Base-by-base conservation (phyloP, 2,888 invertebrate species). In the Macrophya annulata region DNA sequence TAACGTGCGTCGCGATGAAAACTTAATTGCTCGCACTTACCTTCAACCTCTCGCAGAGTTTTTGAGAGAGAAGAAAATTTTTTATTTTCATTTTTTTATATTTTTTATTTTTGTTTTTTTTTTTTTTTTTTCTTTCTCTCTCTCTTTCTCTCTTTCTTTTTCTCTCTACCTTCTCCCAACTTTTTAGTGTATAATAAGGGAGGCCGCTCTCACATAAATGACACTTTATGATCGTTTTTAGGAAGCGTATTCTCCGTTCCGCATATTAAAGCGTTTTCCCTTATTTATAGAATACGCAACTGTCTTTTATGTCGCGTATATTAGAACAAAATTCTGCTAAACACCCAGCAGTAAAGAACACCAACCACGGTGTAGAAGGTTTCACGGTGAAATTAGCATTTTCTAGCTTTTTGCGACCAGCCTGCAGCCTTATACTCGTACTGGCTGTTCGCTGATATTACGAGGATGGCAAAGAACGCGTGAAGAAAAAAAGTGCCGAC, bases 331-430 rank as follows among this genome's bases (percentile, higher is more conserved):
- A 87, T 84, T 85, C 51, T 15, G 85, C 86, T 87, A 88, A 88
- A 88, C 87, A 87, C 87, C 85, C 85, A 84, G 68, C 81, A 85
- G 85, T 87, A 87, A 87, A 85, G 65, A 86, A 85, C 65, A 65
- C 76, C 87, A 86, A 85, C 71, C 76, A 62, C 77, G 85, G 77
- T 81, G 71, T 81, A 86, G 17, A 51, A 21, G 86, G 88, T 86
- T 89, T 89, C 89, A 86, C 88, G n/a, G n/a, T 87, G 87, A 90
- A 91, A 91, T 91, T 91, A 90, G 89, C 91, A 91, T 91, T 91
- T 91, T 62, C 37, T 48, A 62, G 48, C 40, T 81, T 91, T 21
- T 77, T 88, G 88, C 90, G 89, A 89, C 88, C 88, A 87, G 84
- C 86, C 87, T 88, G 87, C 3, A 31, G 31, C 88, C 59, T 15